Evolutionary conservation across 2,888 invertebrate genomes (phyloP), one percentile per base, ranked within the genome.

Genomic region (Linnaemya tessellans): DNA sequence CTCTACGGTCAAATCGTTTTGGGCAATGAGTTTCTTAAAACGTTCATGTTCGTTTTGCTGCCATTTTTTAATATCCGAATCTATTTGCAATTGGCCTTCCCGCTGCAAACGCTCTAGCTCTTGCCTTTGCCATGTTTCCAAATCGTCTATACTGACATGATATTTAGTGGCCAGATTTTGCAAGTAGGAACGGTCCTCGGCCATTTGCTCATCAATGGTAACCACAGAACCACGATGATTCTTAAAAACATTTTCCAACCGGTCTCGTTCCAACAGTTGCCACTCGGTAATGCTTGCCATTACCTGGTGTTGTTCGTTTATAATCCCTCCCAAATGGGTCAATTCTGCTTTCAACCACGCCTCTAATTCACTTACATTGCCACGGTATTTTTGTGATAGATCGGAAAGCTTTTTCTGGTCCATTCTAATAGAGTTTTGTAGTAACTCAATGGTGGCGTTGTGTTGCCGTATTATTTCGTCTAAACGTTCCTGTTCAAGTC

Each of bases 1-100:
- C 35, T 91, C 91, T 15, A 92, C 89, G n/a, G 91, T 92, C 18
- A 91, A 75, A 73, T 92, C 90, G 46, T 92, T 92, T 58, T 90
- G 88, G 3, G 88, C 87, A 15, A 91, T 88, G 7, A 92, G 89
- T 3, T 88, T 87, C 67, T 90, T 89, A 64, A 92, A 87, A 60
- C 89, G 89, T 9, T 88, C 88, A 8, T 90, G 90, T 10, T 91
- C 91, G 8, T 89, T 88, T 56, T 86, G 58, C 70, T 92, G 92
- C 92, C 92, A 92, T 46, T 90, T 90, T 82, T 92, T 90, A 25
- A 92, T 88, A 9, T 88, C 87, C 67, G 87, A 74, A 56, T 89
- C 89, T 9, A 90, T 84, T 65, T 88, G 87, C 0, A 84, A 51
- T 43, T 91, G 90, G 7, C 89, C 89, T 20, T 90, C 89, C 51